phyloP scores from a whole-genome alignment of 2,113 vertebrate species.

The Platycercus adscitus region DNA sequence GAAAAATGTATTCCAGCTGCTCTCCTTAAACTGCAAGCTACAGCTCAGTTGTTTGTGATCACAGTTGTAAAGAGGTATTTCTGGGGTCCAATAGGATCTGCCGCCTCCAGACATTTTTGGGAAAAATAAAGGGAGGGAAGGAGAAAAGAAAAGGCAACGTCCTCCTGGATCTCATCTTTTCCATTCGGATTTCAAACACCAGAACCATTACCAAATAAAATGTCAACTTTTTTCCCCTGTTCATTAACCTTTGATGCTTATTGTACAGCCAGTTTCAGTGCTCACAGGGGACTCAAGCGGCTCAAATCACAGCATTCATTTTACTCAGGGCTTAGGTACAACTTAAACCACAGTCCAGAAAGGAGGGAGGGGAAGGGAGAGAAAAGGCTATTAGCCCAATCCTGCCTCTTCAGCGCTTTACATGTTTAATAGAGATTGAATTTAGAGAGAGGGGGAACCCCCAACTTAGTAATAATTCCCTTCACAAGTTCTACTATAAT shows the following conservation, averaged over 20 bases:
- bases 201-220: conserved; percentile 59
- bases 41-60: neutral
- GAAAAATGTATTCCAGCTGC: conserved; percentile 31
- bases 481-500: conserved; percentile 64
- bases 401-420: conserved; percentile 56
- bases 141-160: neutral
- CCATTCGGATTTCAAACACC: neutral
- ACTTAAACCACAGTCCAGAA: conserved; percentile 12
- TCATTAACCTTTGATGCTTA: conserved; percentile 71
- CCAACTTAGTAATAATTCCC: conserved; percentile 69
- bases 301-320: conserved; percentile 46
- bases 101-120: neutral
- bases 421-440: conserved; percentile 66
- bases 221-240: conserved; percentile 42
- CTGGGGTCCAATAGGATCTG: neutral
- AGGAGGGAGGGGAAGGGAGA: neutral
- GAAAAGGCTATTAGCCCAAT: conserved; percentile 49
- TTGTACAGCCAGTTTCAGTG: conserved; percentile 52
- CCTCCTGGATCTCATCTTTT: conserved; percentile 16
- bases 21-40: neutral
- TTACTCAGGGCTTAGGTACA: conserved; percentile 22
- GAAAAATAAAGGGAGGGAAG: neutral
- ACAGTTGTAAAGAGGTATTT: neutral
- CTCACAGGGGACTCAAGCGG: conserved; percentile 6
- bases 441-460: conserved; percentile 46